Base-by-base conservation (phyloP, 2,888 invertebrate species). In the Gandaritis pyraliata region DNA sequence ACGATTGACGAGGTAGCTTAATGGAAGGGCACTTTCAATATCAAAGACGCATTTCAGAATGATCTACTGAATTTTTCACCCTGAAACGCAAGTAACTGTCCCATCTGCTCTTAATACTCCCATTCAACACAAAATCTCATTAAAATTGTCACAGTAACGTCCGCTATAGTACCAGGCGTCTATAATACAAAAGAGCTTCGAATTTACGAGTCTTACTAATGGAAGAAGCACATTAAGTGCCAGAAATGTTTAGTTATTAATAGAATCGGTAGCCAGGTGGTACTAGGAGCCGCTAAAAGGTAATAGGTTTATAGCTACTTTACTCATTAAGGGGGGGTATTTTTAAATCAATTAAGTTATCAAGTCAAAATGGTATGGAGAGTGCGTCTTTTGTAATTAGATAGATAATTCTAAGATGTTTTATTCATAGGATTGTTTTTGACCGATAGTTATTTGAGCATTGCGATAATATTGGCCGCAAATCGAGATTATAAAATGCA, bases 171-270 rank as follows among this genome's bases (percentile, higher is more conserved):
- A 87, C 83, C 82, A 86, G 85, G 84, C 75, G 73, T 57, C 71
- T 80, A 84, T 80, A 82, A 67, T 71, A 76, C 74, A 76, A 82
- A 85, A 83, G 81, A 85, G 85, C 81, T 80, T 85, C 82, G 87
- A 89, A 92, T 92, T 91, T 90, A 92, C 86, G 77, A 78, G 81
- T 71, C 74, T 75, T 73, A 74, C 86, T 92, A 92, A 92, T 92
- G 92, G 92, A 90, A 87, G 86, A 77, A 77, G 81, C 79, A 78
- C 89, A 89, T 90, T 90, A 91, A 88, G 82, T 77, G 80, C 77
- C 83, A 77, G 83, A 83, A 82, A 78, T 85, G 85, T 84, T 89
- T 86, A 86, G 81, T 81, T 91, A 90, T 90, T 90, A 88, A 90
- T 90, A 90, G 90, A 88, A 81, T 78, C 76, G 73, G 75, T 77